These are phyloP conservation scores for Solen grandis DNA, from an alignment of 1,140 invertebrate genomes.

Conservation along the genomic window DNA sequence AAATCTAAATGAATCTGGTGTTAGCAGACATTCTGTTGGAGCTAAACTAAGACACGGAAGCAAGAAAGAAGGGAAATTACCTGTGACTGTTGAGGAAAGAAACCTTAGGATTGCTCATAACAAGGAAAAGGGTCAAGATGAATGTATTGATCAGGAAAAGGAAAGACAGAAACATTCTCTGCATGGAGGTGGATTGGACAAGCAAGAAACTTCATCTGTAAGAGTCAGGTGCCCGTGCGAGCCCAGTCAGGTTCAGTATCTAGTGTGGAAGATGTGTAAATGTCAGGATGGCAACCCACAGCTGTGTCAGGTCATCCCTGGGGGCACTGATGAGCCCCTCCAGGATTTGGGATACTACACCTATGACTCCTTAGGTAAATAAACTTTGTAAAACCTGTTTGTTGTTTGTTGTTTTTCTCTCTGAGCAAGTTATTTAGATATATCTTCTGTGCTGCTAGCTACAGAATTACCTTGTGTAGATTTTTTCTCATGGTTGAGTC, in stretches of 20 bases:
- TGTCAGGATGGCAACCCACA: slow-evolving; percentile 23
- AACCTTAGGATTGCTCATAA: not conserved
- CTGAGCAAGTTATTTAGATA: not conserved
- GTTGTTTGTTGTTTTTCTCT: slow-evolving; percentile 31
- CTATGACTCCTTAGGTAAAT: slow-evolving; percentile 52
- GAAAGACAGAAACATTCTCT: too few species aligned
- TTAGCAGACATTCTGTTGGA: too few species aligned
- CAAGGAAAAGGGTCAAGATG: not conserved
- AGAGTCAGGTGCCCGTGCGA: not conserved
- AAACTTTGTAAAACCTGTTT: not conserved
- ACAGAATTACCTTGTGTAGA: not conserved
- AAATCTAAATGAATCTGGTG: too few species aligned
- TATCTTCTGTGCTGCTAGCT: not conserved
- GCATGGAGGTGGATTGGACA: not conserved
- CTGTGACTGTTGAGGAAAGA: not conserved
- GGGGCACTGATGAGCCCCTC: not conserved
- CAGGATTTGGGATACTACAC: slow-evolving; percentile 41
- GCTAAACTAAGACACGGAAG: too few species aligned
- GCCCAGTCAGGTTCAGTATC: not conserved
- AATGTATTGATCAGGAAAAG: not conserved
- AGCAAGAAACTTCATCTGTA: not conserved
- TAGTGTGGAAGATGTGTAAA: slow-evolving; percentile 18
- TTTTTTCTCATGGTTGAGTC: not conserved
- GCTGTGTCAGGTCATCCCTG: slow-evolving; percentile 13
- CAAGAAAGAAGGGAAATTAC: not conserved